Conservation (phyloP, 2,113 vertebrate genomes). For the Callaeas wilsoni region DNA sequence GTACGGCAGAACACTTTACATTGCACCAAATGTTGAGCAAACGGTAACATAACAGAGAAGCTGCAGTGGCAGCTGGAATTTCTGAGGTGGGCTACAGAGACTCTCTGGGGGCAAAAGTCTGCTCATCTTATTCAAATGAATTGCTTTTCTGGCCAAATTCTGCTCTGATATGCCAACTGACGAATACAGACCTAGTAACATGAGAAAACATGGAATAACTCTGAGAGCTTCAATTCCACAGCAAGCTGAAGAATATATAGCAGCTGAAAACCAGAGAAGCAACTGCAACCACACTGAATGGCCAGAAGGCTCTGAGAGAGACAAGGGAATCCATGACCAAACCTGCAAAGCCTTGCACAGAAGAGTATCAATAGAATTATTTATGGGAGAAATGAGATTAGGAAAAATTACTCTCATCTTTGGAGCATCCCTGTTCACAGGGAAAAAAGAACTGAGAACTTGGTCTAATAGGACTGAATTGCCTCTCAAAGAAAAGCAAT, state of each 20-base stretch:
- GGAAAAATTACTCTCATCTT: not conserved
- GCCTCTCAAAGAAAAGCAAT: not conserved
- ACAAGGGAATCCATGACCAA: not conserved
- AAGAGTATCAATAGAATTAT: not conserved
- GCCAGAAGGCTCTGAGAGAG: not conserved
- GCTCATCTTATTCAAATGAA: slow-evolving; percentile 65
- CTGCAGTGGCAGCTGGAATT: slow-evolving; percentile 64
- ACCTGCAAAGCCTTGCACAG: not conserved
- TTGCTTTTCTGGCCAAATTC: slow-evolving; percentile 54
- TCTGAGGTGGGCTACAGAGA: slow-evolving; percentile 64
- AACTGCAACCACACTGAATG: not conserved
- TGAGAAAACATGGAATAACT: slow-evolving; percentile 54
- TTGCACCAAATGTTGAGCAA: slow-evolving; percentile 68
- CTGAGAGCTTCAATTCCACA: not conserved
- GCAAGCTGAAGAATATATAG: not conserved
- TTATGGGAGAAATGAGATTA: not conserved
- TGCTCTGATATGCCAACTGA: slow-evolving; percentile 48
- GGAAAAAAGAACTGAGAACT: not conserved
- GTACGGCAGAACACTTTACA: slow-evolving; percentile 67
- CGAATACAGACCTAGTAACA: slow-evolving; percentile 56
- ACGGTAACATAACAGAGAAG: slow-evolving; percentile 64
- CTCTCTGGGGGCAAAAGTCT: slow-evolving; percentile 62
- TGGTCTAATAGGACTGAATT: not conserved
- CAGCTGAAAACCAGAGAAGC: not conserved
- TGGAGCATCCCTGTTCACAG: not conserved